phyloP scores from a whole-genome alignment of 2,113 vertebrate species.

The Phaethon lepturus region DNA sequence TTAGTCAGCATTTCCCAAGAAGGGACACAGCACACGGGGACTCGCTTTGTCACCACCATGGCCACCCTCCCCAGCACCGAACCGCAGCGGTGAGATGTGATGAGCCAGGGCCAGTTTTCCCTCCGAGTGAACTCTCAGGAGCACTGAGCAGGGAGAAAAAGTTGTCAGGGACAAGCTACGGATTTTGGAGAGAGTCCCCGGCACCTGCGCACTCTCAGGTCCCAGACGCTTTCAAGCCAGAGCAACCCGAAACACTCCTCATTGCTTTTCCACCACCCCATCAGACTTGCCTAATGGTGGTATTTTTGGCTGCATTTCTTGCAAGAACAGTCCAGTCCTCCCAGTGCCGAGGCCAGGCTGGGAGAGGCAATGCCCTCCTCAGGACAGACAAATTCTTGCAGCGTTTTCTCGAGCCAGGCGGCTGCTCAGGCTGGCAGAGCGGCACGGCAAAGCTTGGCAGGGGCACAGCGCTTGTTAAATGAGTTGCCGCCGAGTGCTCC shows the following conservation, averaged over 20 bases:
- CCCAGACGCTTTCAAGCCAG: neutral
- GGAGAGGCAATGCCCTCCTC: neutral
- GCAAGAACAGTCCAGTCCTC: neutral
- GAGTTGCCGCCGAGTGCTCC: neutral
- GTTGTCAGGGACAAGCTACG: neutral
- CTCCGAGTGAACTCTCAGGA: rapidly evolving
- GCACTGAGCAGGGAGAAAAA: neutral
- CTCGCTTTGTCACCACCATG: rapidly evolving
- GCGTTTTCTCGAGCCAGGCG: neutral
- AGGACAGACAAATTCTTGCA: neutral
- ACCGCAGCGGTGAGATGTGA: neutral
- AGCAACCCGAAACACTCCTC: neutral
- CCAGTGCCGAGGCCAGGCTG: neutral
- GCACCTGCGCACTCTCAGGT: rapidly evolving
- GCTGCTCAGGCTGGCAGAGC: neutral
- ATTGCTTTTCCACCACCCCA: neutral
- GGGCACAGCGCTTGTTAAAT: neutral
- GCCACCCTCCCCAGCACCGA: neutral
- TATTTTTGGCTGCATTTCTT: neutral
- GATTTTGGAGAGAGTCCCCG: neutral
- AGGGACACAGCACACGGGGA: neutral
- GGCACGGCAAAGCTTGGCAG: neutral
- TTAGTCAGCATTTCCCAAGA: neutral
- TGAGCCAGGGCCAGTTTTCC: neutral
- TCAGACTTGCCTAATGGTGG: rapidly evolving